phyloP scores from a whole-genome alignment of 2,888 invertebrate species.

The Chymomyza procnemis region DNA sequence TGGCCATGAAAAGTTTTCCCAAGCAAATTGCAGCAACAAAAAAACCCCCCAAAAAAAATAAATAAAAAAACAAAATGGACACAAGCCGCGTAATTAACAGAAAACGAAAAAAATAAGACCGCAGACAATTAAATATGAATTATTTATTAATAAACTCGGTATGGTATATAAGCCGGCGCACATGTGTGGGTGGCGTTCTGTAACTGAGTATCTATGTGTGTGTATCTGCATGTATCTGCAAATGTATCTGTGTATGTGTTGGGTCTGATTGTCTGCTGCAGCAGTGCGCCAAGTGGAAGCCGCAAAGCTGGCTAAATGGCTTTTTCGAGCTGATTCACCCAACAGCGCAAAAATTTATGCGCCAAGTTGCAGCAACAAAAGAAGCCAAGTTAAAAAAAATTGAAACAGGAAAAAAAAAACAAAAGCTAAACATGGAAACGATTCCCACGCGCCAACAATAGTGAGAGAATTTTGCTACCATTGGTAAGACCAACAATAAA shows the following conservation, averaged over 20 bases:
- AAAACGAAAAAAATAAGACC: slow-evolving; percentile 33
- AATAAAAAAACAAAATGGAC: slow-evolving; percentile 15
- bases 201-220: neutral
- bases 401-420: slow-evolving; percentile 1
- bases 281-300: slow-evolving; percentile 38
- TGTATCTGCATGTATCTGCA: neutral
- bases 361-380: slow-evolving; percentile 12
- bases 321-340: slow-evolving; percentile 1
- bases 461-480: slow-evolving; percentile 57
- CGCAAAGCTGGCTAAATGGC: neutral
- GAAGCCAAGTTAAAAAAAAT: slow-evolving; percentile 16
- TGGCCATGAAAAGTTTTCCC: neutral
- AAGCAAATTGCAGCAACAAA: slow-evolving; percentile 19
- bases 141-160: slow-evolving; percentile 66
- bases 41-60: neutral
- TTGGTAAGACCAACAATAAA: slow-evolving; percentile 39
- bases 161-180: neutral
- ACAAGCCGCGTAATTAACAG: slow-evolving; percentile 36
- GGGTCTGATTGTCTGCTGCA: slow-evolving; percentile 9
- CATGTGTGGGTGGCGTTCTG: neutral
- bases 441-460: slow-evolving; percentile 66
- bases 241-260: neutral
- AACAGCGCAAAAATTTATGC: slow-evolving; percentile 36
- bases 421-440: slow-evolving; percentile 58
- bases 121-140: slow-evolving; percentile 67